Evolutionary conservation across 2,797 vertebrate genomes (phyloP), one percentile per base, ranked within the genome.

Genomic region (Labeo calbasu): DNA sequence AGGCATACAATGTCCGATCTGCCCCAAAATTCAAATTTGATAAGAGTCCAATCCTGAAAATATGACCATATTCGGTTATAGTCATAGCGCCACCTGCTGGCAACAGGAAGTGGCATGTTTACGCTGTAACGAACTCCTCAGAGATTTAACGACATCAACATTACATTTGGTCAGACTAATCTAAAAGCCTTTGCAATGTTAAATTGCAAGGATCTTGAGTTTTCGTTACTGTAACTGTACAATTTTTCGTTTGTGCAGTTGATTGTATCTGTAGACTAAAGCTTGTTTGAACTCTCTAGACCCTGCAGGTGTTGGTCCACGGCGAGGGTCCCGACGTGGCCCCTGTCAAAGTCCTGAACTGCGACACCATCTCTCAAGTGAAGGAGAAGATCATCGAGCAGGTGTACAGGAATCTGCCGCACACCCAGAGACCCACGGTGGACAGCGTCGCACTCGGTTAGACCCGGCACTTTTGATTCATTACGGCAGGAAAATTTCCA

Each of bases 371-470:
- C 94, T 97, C 97, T 1, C 98, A 99, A 92, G 98, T 99, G 87
- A 99, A 99, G 89, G 98, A 99, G 90, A 99, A 99, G 94, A 97
- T 99, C 88, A 97, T 99, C 6, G 98, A 99, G 89, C 97, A 99
- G 93, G 98, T 99, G 88, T 99, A 98, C 90, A 94, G 96, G 89
- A 97, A 96, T 46, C 92, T 96, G 89, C 96, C 98, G 0, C 97
- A 97, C 91, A 96, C 98, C 72, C 96, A 95, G 90, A 95, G 98
- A 92, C 98, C 98, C 86, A 97, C 95, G 88, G 96, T 96, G 1
- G 98, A 99, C 81, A 97, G 96, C 0, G 97, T 99, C 63, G 96
- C 97, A 25, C 94, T 99, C 6, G 98, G 98, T 99, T 92, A 88
- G 94, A 70, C 32, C 12, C 4, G 8, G 23, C 7, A 21, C 59